Conservation (phyloP, 2,113 vertebrate species). For the Aepyceros melampus region DNA sequence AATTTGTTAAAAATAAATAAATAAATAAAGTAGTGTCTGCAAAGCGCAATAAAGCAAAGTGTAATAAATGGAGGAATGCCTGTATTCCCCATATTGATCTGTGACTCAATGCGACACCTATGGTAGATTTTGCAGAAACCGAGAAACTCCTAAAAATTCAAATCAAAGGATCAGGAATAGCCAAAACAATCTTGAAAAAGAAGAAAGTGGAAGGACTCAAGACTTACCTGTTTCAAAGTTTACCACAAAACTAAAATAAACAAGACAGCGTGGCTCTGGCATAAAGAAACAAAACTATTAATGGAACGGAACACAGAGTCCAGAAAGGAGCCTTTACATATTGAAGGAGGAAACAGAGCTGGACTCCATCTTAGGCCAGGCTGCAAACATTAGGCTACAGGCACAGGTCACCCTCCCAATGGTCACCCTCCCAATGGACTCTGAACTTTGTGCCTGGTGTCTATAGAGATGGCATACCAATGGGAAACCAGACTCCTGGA, state of each 20-base stretch:
- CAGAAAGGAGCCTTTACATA: not conserved
- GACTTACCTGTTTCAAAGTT: not conserved
- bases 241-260: not conserved
- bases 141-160: not conserved
- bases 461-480: too few species aligned
- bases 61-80: not conserved
- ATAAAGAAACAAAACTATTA: not conserved
- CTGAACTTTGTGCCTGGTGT: too few species aligned
- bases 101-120: not conserved
- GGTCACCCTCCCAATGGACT: too few species aligned
- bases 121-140: not conserved
- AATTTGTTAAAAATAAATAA: not conserved
- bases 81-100: not conserved
- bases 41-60: not conserved
- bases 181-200: not conserved
- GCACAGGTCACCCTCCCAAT: fast-evolving
- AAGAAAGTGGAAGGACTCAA: not conserved
- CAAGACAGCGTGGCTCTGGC: not conserved
- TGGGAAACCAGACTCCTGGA: too few species aligned
- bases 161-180: not conserved
- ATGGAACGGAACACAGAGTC: not conserved
- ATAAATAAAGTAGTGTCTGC: not conserved
- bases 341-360: too few species aligned
- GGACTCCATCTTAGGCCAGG: too few species aligned
- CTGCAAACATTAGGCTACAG: too few species aligned